phyloP scores from a whole-genome alignment of 2,113 vertebrate species.

The Silurus asotus region DNA sequence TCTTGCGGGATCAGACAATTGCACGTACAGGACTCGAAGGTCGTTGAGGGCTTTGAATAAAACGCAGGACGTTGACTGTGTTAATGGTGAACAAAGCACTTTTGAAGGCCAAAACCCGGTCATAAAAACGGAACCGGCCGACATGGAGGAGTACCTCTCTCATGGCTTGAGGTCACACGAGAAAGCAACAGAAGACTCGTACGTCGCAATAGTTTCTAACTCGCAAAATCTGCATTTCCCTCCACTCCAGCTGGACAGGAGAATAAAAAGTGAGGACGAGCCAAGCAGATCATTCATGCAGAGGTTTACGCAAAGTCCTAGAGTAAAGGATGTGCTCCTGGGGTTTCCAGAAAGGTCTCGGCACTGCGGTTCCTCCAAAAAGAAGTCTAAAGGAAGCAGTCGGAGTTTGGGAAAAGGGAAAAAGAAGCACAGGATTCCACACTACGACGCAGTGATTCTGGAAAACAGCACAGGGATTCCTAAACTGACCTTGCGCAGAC shows the following conservation, averaged over 20 bases:
- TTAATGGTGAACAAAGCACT: constrained; percentile 72
- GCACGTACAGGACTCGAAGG: constrained; percentile 86
- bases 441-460: constrained; percentile 95
- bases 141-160: constrained; percentile 57
- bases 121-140: constrained; percentile 68
- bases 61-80: constrained; percentile 72
- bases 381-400: constrained; percentile 22
- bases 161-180: constrained; percentile 6
- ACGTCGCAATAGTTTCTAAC: constrained; percentile 6
- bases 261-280: constrained; percentile 73
- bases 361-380: constrained; percentile 73
- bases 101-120: constrained; percentile 64
- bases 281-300: background rate
- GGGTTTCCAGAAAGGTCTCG: constrained; percentile 60
- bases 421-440: constrained; percentile 91
- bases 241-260: constrained; percentile 73
- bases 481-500: constrained; percentile 92
- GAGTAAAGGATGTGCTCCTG: constrained; percentile 68
- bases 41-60: constrained; percentile 80
- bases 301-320: constrained; percentile 30
- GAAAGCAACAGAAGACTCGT: background rate
- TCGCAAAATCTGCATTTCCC: background rate
- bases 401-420: constrained; percentile 79
- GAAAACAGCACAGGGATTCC: constrained; percentile 97
- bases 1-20: constrained; percentile 71